Conservation (phyloP, 2,113 vertebrate genomes). For the Vombatus ursinus region DNA sequence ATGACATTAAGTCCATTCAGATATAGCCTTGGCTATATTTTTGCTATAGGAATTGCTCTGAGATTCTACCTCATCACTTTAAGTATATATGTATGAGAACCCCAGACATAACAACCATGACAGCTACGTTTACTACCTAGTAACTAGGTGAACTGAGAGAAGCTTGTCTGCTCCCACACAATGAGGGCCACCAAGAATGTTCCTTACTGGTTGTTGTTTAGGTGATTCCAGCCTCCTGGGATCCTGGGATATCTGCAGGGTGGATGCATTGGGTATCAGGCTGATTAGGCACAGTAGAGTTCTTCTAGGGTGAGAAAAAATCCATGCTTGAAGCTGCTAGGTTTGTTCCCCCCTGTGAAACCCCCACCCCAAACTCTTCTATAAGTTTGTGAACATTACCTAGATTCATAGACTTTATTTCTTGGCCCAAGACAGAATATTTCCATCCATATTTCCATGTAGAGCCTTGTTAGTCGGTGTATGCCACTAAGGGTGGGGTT, state of each 20-base stretch:
- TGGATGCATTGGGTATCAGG: background rate
- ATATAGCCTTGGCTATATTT: background rate
- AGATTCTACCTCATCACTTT: background rate
- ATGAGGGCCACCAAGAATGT: background rate
- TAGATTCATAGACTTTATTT: background rate
- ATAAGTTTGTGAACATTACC: background rate
- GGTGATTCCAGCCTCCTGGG: background rate
- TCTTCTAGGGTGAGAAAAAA: background rate
- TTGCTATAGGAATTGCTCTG: background rate
- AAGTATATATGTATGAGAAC: background rate
- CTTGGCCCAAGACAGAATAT: background rate
- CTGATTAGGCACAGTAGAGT: background rate
- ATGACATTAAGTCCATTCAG: background rate
- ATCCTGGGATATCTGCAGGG: background rate
- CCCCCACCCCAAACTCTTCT: background rate
- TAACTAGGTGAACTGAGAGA: background rate
- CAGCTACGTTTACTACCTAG: background rate
- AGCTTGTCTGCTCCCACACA: background rate
- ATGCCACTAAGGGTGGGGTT: background rate
- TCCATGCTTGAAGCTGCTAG: background rate
- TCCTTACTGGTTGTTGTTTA: background rate
- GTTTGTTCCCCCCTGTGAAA: background rate
- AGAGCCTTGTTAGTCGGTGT: background rate
- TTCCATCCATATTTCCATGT: background rate
- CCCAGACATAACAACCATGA: background rate